phyloP scores from a whole-genome alignment of 2,888 invertebrate species.

The Drosophila meridiana region DNA sequence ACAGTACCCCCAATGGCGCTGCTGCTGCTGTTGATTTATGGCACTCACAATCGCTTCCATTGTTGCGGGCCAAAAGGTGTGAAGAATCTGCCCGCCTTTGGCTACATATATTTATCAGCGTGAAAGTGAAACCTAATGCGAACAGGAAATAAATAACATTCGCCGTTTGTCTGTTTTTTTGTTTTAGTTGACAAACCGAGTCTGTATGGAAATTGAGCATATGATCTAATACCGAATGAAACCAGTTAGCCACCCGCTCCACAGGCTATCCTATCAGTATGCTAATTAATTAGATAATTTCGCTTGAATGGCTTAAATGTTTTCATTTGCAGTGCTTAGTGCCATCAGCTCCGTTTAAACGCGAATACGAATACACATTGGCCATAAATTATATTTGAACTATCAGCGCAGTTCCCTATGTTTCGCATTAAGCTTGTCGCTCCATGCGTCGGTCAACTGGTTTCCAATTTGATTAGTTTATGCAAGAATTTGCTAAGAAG shows the following conservation, averaged over 20 bases:
- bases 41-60: conserved; percentile 47
- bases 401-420: conserved; percentile 13
- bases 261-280: conserved; percentile 36
- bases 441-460: conserved; percentile 34
- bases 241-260: conserved; percentile 50
- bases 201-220: conserved; percentile 44
- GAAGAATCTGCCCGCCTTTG: conserved; percentile 37
- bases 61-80: conserved; percentile 59
- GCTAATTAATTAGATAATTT: conserved; percentile 65
- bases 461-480: conserved; percentile 50
- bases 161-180: background rate
- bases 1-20: conserved; percentile 28
- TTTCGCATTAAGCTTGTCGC: conserved; percentile 26
- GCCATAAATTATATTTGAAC: conserved; percentile 38
- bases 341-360: conserved; percentile 55
- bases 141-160: conserved; percentile 53
- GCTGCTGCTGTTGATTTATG: conserved; percentile 61
- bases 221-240: conserved; percentile 60
- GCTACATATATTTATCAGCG: conserved; percentile 7
- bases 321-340: conserved; percentile 56
- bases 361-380: conserved; percentile 32
- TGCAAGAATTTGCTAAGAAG: conserved; percentile 47
- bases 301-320: conserved; percentile 59
- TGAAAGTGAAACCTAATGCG: conserved; percentile 66
- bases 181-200: conserved; percentile 44